Evolutionary conservation across 1,140 invertebrate species (phyloP).

Genomic region (Anastrepha obliqua): DNA sequence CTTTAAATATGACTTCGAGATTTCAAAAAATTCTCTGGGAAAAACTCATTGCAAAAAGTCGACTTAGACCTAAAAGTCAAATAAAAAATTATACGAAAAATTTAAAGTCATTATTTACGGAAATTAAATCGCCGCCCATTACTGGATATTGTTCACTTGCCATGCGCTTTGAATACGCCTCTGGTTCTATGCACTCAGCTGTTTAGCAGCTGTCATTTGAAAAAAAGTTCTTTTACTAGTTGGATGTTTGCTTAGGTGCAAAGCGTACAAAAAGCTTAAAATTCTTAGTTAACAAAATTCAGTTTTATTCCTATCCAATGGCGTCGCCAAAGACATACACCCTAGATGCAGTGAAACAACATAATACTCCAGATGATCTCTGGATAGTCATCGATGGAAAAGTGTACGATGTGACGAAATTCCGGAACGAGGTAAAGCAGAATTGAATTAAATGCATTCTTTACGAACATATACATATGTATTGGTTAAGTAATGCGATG

Average conservation of each 20-base stretch:
- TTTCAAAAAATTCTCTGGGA: too few species aligned
- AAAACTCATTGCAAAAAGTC: too few species aligned
- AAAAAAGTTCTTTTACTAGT: not conserved
- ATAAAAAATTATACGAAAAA: not conserved
- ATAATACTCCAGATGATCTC: conserved; percentile 75
- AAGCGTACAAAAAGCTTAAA: not conserved
- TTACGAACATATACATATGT: not conserved
- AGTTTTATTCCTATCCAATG: not conserved
- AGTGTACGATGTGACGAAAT: conserved; percentile 81
- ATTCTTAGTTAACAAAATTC: not conserved
- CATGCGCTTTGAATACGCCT: not conserved
- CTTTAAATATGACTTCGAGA: too few species aligned
- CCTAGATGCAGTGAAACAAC: conserved; percentile 77
- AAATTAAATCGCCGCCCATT: not conserved
- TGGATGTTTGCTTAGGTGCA: not conserved
- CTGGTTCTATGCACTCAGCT: not conserved
- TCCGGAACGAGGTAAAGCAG: conserved; percentile 78
- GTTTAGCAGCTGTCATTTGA: conserved; percentile 11
- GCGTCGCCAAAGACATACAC: conserved; percentile 67
- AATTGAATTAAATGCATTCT: not conserved
- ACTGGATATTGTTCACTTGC: not conserved
- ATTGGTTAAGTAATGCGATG: conserved; percentile 2
- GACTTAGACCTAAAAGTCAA: too few species aligned
- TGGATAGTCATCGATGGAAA: conserved; percentile 81
- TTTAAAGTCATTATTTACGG: not conserved